Base-by-base conservation (phyloP, 2,113 vertebrate genomes). In the Hippotragus niger region DNA sequence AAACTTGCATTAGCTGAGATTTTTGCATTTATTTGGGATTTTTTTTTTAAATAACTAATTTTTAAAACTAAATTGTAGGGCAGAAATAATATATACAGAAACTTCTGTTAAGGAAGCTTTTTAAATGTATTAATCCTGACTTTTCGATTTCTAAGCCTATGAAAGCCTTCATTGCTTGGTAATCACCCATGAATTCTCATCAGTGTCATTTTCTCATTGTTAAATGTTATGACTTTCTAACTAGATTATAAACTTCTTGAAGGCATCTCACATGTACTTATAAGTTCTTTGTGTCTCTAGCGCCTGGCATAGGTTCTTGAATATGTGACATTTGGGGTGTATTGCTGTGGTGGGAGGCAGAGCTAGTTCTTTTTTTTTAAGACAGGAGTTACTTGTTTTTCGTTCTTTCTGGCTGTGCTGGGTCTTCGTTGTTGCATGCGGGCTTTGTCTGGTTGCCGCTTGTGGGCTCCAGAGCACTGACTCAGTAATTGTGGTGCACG, bases 51-150 rank as follows among this genome's bases (percentile, higher is more conserved):
- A 7, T n/a, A 47, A 47, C 7, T 92, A n/a, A 43, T 86, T 86
- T 93, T 74, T 16, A 82, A 92, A 95, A 78, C 12, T n/a, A 88
- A 57, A 80, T 67, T 85, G 3, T 64, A 6, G 29, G 58, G 36
- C 62, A 91, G 25, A 19, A 71, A 82, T 29, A 40, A 55, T 50
- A 33, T 64, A 53, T 53, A 33, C 29, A 4, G n/a, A 82, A 7
- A 74, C 29, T 81, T 90, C 89, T 82, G 10, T 95, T 76, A 88
- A 94, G 40, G 40, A 92, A 89, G 12, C 55, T 58, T 94, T 97
- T 91, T 47, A 86, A 74, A 40, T 52, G 5, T 96, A 58, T 88
- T 78, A 31, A 57, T 64, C 33, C 53, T 90, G 67, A 19, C 62
- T 36, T 90, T 86, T 93, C 8, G 25, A 86, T 92, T 92, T 71